phyloP scores from a whole-genome alignment of 1,140 invertebrate species.

The Cyrtorhinus lividipennis region DNA sequence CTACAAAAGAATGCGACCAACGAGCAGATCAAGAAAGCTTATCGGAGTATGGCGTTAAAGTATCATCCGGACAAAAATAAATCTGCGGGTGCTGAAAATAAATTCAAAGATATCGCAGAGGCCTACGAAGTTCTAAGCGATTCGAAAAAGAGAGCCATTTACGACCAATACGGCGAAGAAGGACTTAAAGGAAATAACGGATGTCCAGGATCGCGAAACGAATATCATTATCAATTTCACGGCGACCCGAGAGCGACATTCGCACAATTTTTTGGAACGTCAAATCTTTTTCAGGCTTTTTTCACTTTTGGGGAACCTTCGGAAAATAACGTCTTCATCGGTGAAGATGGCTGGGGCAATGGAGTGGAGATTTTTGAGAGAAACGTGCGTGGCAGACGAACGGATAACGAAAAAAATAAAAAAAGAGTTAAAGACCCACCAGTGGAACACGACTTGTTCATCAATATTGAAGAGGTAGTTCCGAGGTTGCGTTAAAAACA shows the following conservation, averaged over 20 bases:
- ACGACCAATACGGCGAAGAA: slow-evolving; percentile 93
- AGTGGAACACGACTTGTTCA: slow-evolving; percentile 92
- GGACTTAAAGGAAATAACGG: slow-evolving; percentile 56
- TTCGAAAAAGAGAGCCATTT: slow-evolving; percentile 86
- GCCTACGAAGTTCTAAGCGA: slow-evolving; percentile 97
- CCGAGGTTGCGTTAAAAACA: slow-evolving; percentile 95
- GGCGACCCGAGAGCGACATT: slow-evolving; percentile 68
- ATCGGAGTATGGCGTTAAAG: slow-evolving; percentile 91
- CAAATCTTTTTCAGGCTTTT: slow-evolving; percentile 21
- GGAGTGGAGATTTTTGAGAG: background rate
- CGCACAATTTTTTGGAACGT: slow-evolving; percentile 51
- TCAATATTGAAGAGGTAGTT: slow-evolving; percentile 80
- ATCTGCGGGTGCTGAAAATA: slow-evolving; percentile 80
- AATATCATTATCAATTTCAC: slow-evolving; percentile 71
- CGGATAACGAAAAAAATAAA: slow-evolving; percentile 36
- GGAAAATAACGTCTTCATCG: background rate
- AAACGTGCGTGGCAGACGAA: too few species aligned
- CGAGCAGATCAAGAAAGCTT: slow-evolving; percentile 96
- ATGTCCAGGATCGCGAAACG: slow-evolving; percentile 25
- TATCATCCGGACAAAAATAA: slow-evolving; percentile 99
- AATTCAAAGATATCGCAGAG: slow-evolving; percentile 96
- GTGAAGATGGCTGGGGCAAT: background rate
- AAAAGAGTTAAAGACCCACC: slow-evolving; percentile 79
- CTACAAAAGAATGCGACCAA: slow-evolving; percentile 72
- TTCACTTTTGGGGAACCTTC: background rate